Base-by-base conservation (phyloP, 2,888 invertebrate genomes). In the Elegia similella region DNA sequence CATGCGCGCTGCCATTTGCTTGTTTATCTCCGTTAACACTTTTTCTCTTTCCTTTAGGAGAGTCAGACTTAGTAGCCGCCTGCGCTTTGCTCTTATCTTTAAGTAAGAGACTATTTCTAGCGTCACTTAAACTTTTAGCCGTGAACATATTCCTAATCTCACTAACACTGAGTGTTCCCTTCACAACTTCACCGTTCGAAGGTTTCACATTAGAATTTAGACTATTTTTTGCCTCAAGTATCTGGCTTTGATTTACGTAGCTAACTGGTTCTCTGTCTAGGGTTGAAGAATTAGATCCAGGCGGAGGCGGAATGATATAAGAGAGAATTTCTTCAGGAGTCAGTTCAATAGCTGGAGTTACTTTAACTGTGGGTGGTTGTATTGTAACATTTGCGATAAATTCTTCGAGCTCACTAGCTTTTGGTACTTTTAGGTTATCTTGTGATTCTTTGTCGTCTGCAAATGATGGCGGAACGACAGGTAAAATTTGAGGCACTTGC, bases 301-400 rank as follows among this genome's bases (percentile, higher is more conserved):
- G 95, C 5, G 88, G 89, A 0, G 96, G 96, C 17, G 96, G 96
- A 76, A 97, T 96, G 62, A 96, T 97, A 69, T 95, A 96, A 0
- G 96, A 95, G 92, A 96, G 95, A 50, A 97, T 95, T 86, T 96
- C 96, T 82, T 96, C 96, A 0, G 95, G 95, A 0, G 96, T 96
- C 50, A 96, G 85, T 78, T 95, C 96, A 69, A 95, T 94, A 8
- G 95, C 95, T 7, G 95, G 95, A 2, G 95, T 95, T 1, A 95
- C 90, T 80, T 93, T 94, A 53, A 95, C 94, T 0, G 94, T 95
- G 0, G 97, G 97, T 12, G 97, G 97, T 43, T 95, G 96, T 62
- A 97, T 94, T 6, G 95, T 94, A 38, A 97, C 95, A 68, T 95
- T 96, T 5, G 96, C 96, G 66, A 97, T 93, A 82, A 97, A 96